Conservation (phyloP, 2,888 invertebrate species). For the Agrochola circellaris region DNA sequence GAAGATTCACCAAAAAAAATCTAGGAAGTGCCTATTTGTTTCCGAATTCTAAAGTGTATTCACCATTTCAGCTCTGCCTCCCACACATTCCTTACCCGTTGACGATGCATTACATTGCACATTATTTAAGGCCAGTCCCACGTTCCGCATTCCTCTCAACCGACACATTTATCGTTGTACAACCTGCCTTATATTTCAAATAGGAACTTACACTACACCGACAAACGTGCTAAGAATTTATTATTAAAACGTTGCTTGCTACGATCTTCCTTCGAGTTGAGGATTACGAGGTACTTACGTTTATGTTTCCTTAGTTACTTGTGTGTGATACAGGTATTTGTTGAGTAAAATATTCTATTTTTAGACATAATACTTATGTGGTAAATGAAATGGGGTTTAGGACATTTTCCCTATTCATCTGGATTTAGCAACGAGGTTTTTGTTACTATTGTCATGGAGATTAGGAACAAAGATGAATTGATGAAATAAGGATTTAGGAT, state of each 20-base stretch:
- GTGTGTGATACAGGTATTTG: conserved; percentile 16
- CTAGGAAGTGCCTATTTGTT: not conserved
- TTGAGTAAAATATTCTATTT: conserved; percentile 23
- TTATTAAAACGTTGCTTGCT: conserved; percentile 57
- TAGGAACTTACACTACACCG: conserved; percentile 36
- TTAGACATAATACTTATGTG: not conserved
- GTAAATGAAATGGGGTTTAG: not conserved
- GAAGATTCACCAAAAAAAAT: not conserved
- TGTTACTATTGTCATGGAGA: not conserved
- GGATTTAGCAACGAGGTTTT: not conserved
- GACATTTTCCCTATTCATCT: not conserved
- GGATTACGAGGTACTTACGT: conserved; percentile 45
- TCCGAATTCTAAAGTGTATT: conserved; percentile 9
- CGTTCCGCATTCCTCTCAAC: conserved; percentile 20
- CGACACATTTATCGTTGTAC: conserved; percentile 44
- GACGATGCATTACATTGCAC: conserved; percentile 22
- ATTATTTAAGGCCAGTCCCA: conserved; percentile 42
- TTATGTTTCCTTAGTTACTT: conserved; percentile 38
- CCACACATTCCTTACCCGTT: conserved; percentile 4
- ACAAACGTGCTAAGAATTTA: conserved; percentile 56
- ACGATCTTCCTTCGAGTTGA: conserved; percentile 32
- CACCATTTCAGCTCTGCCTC: not conserved
- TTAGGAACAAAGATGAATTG: not conserved
- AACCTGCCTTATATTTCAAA: conserved; percentile 53
- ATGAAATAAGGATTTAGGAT: not conserved